These are phyloP conservation scores for Caenorhabditis sulstoni DNA, from an alignment of 2,888 invertebrate species.

Conservation along the genomic window DNA sequence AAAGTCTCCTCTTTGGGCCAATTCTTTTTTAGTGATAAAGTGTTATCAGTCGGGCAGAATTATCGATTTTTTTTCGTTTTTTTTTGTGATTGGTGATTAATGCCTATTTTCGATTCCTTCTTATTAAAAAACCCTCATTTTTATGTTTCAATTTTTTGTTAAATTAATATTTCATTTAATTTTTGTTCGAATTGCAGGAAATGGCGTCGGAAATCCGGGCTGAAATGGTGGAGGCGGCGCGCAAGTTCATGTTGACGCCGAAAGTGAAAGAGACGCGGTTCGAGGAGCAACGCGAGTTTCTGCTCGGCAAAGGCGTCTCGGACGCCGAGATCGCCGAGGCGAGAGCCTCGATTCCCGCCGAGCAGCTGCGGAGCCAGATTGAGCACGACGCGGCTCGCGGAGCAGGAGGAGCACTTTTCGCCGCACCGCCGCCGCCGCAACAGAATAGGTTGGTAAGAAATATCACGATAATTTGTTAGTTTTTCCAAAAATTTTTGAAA, in stretches of 20 bases:
- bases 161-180: background rate
- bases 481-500: slow-evolving; percentile 3
- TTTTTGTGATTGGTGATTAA: slow-evolving; percentile 15
- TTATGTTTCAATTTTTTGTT: background rate
- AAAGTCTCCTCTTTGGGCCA: no score
- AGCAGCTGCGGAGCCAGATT: slow-evolving; percentile 37
- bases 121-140: background rate
- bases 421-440: slow-evolving; percentile 7
- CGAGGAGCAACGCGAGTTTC: slow-evolving; percentile 76
- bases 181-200: slow-evolving; percentile 17
- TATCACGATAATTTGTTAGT: background rate
- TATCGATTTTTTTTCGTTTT: slow-evolving; percentile 16
- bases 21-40: slow-evolving; percentile 32
- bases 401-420: slow-evolving; percentile 1
- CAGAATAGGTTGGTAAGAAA: slow-evolving; percentile 46
- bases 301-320: slow-evolving; percentile 76
- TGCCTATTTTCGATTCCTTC: no score
- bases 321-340: slow-evolving; percentile 75
- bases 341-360: slow-evolving; percentile 60
- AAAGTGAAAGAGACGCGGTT: slow-evolving; percentile 76
- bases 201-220: slow-evolving; percentile 51
- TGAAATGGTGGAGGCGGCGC: slow-evolving; percentile 77
- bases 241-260: slow-evolving; percentile 76
- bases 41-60: slow-evolving; percentile 16
- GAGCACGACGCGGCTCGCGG: slow-evolving; percentile 10